Evolutionary conservation across 1,140 invertebrate genomes (phyloP), one percentile per base, ranked within the genome.

Genomic region (Apocrypta bakeri): DNA sequence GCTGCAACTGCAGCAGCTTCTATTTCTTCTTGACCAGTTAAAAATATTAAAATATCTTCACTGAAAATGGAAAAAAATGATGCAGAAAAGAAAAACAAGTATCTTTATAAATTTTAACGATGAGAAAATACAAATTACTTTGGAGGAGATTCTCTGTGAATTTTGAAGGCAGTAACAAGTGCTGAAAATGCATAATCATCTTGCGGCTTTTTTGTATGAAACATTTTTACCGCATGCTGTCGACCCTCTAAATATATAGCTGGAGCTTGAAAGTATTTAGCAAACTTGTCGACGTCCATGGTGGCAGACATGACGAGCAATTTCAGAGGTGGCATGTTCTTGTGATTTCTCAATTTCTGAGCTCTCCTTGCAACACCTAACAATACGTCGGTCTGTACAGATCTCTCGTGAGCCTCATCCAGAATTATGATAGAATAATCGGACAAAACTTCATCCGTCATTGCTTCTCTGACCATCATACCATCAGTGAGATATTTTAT

Each of bases 21-120:
- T 86, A 99, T 99, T 94, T 99, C 99, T 91, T 99, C 98, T 93
- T 99, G 98, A 4, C 99, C 99, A 83, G 98, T 99, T 69, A 99
- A 92, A 93, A 99, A 99, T n/a, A 99, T 96, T 48, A 99, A 92
- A 88, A 99, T 97, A 90, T 99, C 98, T 86, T 96, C 93, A 86
- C 95, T 96, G 87, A 33, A 89, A 85, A 29, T 25, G 21, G n/a
- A 17, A 83, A 78, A 80, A 56, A 81, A 77, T 42, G 37, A 63
- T 63, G 78, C 56, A 64, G 42, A 75, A 73, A 64, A 71, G 40
- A 31, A 27, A 42, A 68, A 25, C 17, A 79, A 63, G 64, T 66
- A 8, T 68, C 29, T 27, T 61, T 12, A 81, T 68, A 86, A 75
- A 68, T 25, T 25, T 68, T n/a, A n/a, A 68, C 61, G 83, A 83